A percentile compares a stretch with the other conserved stretches of the same genome.
phyloP scores from a whole-genome alignment of 2,113 vertebrate genomes.

The Gymnocephalus cernua region DNA sequence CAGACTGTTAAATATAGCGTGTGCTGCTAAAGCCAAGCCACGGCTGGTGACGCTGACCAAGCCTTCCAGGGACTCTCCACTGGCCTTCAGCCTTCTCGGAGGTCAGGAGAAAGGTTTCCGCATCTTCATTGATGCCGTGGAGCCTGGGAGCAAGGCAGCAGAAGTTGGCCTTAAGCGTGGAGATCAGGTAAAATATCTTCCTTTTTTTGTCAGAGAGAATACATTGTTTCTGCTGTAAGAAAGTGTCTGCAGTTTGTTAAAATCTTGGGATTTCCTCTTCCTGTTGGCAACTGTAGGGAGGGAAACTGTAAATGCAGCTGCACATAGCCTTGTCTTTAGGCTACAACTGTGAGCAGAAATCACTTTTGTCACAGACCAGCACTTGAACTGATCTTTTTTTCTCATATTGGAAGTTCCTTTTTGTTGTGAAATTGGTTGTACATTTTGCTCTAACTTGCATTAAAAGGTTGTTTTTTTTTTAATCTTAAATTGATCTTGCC shows the following conservation, averaged over 20 bases:
- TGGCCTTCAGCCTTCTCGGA: slow-evolving; percentile 95
- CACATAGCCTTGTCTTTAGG: not conserved
- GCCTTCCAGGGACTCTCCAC: slow-evolving; percentile 93
- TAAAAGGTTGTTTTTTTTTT: slow-evolving; percentile 25
- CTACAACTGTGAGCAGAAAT: slow-evolving; percentile 7
- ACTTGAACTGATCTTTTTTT: slow-evolving; percentile 19
- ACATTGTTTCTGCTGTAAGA: not conserved
- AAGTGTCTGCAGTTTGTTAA: not conserved
- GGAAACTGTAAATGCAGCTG: not conserved
- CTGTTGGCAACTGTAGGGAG: not conserved
- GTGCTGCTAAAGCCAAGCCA: slow-evolving; percentile 97
- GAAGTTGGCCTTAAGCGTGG: slow-evolving; percentile 96
- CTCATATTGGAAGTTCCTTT: slow-evolving; percentile 14
- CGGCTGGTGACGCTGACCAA: slow-evolving; percentile 96
- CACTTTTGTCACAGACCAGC: slow-evolving; percentile 12
- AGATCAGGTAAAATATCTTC: slow-evolving; percentile 88
- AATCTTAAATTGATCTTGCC: slow-evolving; percentile 45
- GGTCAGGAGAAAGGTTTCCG: slow-evolving; percentile 97
- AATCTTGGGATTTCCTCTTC: not conserved
- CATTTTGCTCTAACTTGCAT: slow-evolving; percentile 51
- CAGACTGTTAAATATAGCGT: slow-evolving; percentile 97
- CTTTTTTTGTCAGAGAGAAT: not conserved
- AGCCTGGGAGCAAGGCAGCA: slow-evolving; percentile 93
- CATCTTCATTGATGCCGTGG: slow-evolving; percentile 96
- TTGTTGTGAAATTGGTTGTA: slow-evolving; percentile 55